Conservation (phyloP, 2,888 invertebrate genomes). For the Melanostoma scalare region DNA sequence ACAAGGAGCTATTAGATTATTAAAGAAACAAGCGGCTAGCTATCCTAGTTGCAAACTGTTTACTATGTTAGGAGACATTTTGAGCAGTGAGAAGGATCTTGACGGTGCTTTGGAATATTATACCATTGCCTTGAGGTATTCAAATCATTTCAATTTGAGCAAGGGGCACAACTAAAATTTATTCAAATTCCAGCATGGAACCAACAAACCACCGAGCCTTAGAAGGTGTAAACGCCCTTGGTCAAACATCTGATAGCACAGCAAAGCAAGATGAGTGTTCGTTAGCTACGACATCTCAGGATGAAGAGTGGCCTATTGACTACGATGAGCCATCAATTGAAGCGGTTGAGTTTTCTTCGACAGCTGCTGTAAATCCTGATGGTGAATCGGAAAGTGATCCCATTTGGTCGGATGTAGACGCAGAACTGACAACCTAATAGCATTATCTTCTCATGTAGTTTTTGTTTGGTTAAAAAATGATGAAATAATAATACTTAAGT, state of each 20-base stretch:
- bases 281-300: conserved; percentile 75
- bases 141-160: not conserved
- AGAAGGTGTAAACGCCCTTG: conserved; percentile 79
- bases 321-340: conserved; percentile 79
- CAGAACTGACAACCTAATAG: conserved; percentile 82
- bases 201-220: conserved; percentile 79
- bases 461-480: not conserved
- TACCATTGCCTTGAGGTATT: conserved; percentile 79
- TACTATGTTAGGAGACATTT: conserved; percentile 79
- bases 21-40: conserved; percentile 85
- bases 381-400: conserved; percentile 84
- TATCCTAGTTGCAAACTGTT: conserved; percentile 79
- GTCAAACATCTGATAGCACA: conserved; percentile 75
- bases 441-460: not conserved
- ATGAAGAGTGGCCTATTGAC: conserved; percentile 79
- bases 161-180: not conserved
- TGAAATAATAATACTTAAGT: too few relatives aligned
- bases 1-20: conserved; percentile 86
- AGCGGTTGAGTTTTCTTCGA: conserved; percentile 79
- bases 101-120: conserved; percentile 80
- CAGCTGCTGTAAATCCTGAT: conserved; percentile 81
- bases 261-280: conserved; percentile 74
- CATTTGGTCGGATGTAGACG: conserved; percentile 85
- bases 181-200: conserved; percentile 77
- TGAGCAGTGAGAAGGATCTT: conserved; percentile 78